A percentile compares a stretch with the other conserved stretches of the same genome.
phyloP scores from a whole-genome alignment of 2,888 invertebrate species.

The Salticus scenicus region DNA sequence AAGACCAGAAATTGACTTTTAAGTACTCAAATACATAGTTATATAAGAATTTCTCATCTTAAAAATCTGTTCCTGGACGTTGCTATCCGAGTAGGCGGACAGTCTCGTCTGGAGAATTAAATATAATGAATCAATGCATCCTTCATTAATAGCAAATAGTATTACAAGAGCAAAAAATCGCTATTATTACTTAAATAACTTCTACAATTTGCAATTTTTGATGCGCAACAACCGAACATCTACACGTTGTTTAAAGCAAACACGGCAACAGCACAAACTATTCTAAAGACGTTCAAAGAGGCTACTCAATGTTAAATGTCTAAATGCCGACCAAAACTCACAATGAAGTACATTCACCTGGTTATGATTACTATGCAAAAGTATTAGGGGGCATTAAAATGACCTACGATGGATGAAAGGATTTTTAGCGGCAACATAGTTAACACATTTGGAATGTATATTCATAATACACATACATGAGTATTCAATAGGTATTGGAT shows the following conservation, averaged over 20 bases:
- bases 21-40: constrained; percentile 58
- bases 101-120: constrained; percentile 51
- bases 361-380: constrained; percentile 47
- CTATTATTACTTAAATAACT: constrained; percentile 58
- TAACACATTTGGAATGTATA: constrained; percentile 64
- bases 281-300: constrained; percentile 62
- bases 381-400: constrained; percentile 40
- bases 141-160: constrained; percentile 66
- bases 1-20: constrained; percentile 48
- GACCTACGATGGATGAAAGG: constrained; percentile 29
- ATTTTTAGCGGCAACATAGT: constrained; percentile 59
- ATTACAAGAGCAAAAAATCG: constrained; percentile 66
- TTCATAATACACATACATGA: constrained; percentile 61
- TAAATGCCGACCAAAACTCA: constrained; percentile 65
- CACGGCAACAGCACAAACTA: constrained; percentile 66
- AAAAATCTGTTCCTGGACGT: constrained; percentile 43
- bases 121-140: constrained; percentile 54
- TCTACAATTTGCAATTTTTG: constrained; percentile 51
- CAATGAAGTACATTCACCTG: constrained; percentile 53
- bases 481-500: constrained; percentile 55
- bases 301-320: constrained; percentile 66
- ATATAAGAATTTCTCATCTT: constrained; percentile 54
- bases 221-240: constrained; percentile 64
- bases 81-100: not conserved
- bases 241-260: constrained; percentile 67